These are phyloP conservation scores for Altica lythri DNA, from an alignment of 2,888 invertebrate genomes.

Conservation along the genomic window DNA sequence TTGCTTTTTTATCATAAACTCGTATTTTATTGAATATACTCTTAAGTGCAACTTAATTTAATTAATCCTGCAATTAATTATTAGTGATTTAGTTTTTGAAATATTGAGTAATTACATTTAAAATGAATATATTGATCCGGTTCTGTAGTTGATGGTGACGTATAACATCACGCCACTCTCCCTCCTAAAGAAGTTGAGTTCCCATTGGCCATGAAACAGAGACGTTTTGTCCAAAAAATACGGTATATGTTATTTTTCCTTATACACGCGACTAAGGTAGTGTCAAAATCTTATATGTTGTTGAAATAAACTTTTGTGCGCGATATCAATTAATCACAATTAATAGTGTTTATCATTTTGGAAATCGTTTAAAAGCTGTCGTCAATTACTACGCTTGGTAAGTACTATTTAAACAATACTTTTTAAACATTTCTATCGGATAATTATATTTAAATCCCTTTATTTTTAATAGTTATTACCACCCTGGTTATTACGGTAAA, in stretches of 20 bases:
- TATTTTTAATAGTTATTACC: no score
- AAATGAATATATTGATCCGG: constrained; percentile 41
- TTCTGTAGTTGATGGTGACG: constrained; percentile 41
- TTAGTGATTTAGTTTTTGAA: no score
- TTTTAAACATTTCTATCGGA: no score
- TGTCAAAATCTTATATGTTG: constrained; percentile 30
- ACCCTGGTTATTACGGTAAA: no score
- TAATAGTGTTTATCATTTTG: constrained; percentile 12
- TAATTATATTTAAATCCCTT: neutral
- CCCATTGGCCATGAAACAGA: constrained; percentile 36
- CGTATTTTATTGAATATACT: no score
- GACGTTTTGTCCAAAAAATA: constrained; percentile 44
- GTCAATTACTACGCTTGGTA: constrained; percentile 13
- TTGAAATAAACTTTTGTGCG: constrained; percentile 20
- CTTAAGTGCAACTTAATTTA: no score
- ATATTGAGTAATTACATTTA: no score
- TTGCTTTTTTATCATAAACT: no score
- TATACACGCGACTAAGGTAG: constrained; percentile 32
- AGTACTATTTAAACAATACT: constrained; percentile 3
- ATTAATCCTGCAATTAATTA: no score
- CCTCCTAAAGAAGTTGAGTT: constrained; percentile 33
- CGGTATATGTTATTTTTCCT: constrained; percentile 36
- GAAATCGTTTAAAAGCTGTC: no score
- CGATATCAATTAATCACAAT: constrained; percentile 4
- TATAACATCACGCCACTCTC: constrained; percentile 47